Evolutionary conservation across 1,140 invertebrate species (phyloP), one percentile per base, ranked within the genome.

Genomic region (Planococcus citri): DNA sequence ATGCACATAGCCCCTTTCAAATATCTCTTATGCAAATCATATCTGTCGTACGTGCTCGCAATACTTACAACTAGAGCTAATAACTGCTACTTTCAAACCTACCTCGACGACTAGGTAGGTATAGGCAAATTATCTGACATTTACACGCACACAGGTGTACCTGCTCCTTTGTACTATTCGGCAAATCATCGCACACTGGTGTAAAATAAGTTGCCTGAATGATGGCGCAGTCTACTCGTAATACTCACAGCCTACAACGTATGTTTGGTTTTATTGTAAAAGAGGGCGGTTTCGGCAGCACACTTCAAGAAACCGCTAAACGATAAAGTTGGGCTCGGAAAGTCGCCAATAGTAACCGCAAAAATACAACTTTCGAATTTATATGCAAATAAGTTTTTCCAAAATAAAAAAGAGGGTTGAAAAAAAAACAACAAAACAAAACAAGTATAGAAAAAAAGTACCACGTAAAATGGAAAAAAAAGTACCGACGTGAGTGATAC

Each of bases 311-410:
- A 51, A 17, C 41, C 41, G 41, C n/a, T 51, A 14, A 51, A 51
- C 41, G n/a, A 14, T 14, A 51, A 51, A 51, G 41, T 20, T 51
- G 2, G 41, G 17, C 29, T 51, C 33, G 14, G 6, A 51, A 51
- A 51, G 41, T 51, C 41, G 41, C 41, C 41, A 51, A 51, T 51
- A 51, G 41, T 51, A 51, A 51, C 41, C 41, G 41, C 41, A 51
- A 51, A 51, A 51, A 6, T 51, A 51, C 41, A 51, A 51, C 41
- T 17, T 51, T 51, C 41, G 41, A 51, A 51, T 51, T 51, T 51
- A 51, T 51, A 51, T 51, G 41, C 41, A 51, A 51, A 51, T 51
- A 51, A 51, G 41, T 33, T 33, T 33, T 33, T 12, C 12, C 12
- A 3, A n/a, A n/a, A n/a, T n/a, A 33, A 33, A 33, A 33, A 33